Evolutionary conservation across 2,888 invertebrate species (phyloP).

Genomic region (Tenthredo notha): DNA sequence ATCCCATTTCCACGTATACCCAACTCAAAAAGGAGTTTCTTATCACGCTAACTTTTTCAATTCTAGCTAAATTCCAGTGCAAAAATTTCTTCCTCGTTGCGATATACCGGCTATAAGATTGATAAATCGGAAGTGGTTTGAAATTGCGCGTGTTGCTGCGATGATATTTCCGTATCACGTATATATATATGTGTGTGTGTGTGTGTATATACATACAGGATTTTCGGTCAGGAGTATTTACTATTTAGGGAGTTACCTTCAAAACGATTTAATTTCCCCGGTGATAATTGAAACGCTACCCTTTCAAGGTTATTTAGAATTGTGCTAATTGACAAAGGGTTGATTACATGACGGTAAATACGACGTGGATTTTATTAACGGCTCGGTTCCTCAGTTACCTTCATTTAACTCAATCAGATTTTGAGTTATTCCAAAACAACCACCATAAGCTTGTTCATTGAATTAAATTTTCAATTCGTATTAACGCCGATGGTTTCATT

Average conservation of each 20-base stretch:
- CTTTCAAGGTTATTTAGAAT: conserved; percentile 16
- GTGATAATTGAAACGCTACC: conserved; percentile 23
- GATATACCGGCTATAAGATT: background rate
- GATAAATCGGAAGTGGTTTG: background rate
- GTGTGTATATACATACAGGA: background rate
- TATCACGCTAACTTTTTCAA: background rate
- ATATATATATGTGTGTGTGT: too few relatives aligned
- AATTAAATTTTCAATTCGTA: background rate
- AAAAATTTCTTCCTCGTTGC: background rate
- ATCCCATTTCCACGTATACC: background rate
- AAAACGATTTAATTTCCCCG: conserved; percentile 5
- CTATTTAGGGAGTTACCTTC: conserved; percentile 26
- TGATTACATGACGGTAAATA: conserved; percentile 33
- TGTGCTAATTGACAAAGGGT: conserved; percentile 45
- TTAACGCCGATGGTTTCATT: background rate
- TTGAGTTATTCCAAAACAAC: background rate
- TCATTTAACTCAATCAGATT: conserved; percentile 16
- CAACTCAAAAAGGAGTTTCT: background rate
- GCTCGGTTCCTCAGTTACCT: background rate
- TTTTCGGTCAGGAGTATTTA: conserved; percentile 18
- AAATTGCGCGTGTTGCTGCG: background rate
- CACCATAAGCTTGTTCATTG: background rate
- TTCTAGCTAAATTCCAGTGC: background rate
- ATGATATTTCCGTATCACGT: background rate
- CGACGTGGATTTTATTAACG: conserved; percentile 30